phyloP scores from a whole-genome alignment of 2,113 vertebrate species.

The Hystrix cristata region DNA sequence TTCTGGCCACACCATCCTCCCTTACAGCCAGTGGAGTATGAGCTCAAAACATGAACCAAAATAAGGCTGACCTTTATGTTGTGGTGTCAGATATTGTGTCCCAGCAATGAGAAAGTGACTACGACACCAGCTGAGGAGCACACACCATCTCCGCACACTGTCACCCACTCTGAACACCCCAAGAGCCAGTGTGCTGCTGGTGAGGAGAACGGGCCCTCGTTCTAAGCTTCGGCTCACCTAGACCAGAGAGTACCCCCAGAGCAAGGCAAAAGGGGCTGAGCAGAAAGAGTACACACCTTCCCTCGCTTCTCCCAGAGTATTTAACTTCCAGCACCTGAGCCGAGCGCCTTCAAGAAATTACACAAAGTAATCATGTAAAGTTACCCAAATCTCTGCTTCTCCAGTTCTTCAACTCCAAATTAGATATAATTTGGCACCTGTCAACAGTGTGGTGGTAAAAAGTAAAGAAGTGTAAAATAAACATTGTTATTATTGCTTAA shows the following conservation, averaged over 20 bases:
- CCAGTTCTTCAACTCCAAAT: neutral
- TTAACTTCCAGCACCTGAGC: too few species aligned
- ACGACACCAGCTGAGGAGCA: neutral
- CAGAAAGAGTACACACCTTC: neutral
- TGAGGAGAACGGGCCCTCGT: neutral
- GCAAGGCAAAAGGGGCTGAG: too few species aligned
- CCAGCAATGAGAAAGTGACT: neutral
- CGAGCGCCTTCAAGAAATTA: neutral
- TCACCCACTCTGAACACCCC: neutral
- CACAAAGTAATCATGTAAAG: neutral
- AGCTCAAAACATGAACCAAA: neutral
- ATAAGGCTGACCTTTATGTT: neutral
- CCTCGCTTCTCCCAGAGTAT: neutral
- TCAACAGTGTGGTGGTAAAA: neutral
- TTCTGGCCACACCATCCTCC: neutral
- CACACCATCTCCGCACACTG: accelerated
- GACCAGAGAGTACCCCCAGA: neutral
- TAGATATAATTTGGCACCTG: neutral
- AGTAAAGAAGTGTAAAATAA: neutral
- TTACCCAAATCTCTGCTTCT: neutral
- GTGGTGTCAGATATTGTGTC: neutral
- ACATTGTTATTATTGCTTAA: neutral
- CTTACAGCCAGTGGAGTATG: neutral
- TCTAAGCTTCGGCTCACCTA: neutral
- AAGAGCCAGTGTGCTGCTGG: neutral